phyloP scores from a whole-genome alignment of 2,113 vertebrate species.

The Neogobius melanostomus region DNA sequence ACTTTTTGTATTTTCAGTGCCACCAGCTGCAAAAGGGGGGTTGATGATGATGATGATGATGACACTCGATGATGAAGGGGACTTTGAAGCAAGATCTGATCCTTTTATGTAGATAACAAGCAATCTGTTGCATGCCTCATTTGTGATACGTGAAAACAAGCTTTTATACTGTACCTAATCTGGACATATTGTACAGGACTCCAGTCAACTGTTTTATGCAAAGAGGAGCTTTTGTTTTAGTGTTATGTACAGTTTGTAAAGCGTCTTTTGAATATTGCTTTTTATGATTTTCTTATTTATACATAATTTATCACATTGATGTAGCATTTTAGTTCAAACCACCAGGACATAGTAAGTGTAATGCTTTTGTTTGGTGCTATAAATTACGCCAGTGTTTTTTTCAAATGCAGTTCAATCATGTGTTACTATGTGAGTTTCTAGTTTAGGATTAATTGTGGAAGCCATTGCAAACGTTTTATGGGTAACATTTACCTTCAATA shows the following conservation, averaged over 20 bases:
- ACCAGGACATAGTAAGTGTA: slow-evolving; percentile 18
- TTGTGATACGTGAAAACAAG: slow-evolving; percentile 62
- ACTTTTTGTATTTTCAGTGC: slow-evolving; percentile 53
- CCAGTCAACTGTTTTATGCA: slow-evolving; percentile 65
- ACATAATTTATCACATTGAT: slow-evolving; percentile 34
- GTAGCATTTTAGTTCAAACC: slow-evolving; percentile 46
- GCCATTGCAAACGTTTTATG: slow-evolving; percentile 22
- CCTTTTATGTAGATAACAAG: slow-evolving; percentile 55
- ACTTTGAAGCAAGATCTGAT: slow-evolving; percentile 47
- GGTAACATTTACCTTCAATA: slow-evolving; percentile 48
- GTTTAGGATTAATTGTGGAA: slow-evolving; percentile 9
- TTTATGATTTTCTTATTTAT: slow-evolving; percentile 38
- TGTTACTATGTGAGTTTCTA: slow-evolving; percentile 34
- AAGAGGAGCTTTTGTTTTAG: slow-evolving; percentile 49
- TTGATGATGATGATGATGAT: slow-evolving; percentile 44
- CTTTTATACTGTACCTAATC: slow-evolving; percentile 56
- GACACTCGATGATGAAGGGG: slow-evolving; percentile 34
- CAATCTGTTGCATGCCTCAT: slow-evolving; percentile 62
- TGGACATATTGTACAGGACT: slow-evolving; percentile 53
- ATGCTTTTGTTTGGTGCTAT: slow-evolving; percentile 64
- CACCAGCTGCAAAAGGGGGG: slow-evolving; percentile 37
- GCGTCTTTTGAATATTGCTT: slow-evolving; percentile 53
- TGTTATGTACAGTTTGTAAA: slow-evolving; percentile 52
- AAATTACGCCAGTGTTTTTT: slow-evolving; percentile 47
- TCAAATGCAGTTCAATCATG: slow-evolving; percentile 22